A percentile compares a stretch with the other conserved stretches of the same genome.
phyloP scores from a whole-genome alignment of 2,113 vertebrate species.

The Phoxinus phoxinus region DNA sequence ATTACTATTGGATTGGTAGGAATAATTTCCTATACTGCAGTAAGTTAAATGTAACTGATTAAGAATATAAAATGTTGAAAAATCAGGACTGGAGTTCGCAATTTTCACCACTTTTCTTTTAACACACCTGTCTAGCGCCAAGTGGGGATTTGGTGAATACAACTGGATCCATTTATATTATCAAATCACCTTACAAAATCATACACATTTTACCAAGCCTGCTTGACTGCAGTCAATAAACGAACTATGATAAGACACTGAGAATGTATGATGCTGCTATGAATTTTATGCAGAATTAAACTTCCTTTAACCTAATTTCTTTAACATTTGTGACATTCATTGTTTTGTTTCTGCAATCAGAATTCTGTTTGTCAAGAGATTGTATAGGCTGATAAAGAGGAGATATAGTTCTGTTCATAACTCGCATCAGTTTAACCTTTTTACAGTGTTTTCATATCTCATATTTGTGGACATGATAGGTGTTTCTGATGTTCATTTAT shows the following conservation, averaged over 20 bases:
- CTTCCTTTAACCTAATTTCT: neutral
- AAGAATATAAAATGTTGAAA: neutral
- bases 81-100: neutral
- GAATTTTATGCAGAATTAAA: neutral
- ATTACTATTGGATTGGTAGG: neutral
- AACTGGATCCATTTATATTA: neutral
- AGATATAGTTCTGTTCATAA: neutral
- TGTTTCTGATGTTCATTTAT: constrained; percentile 29
- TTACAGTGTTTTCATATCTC: neutral
- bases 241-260: neutral
- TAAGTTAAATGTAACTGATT: neutral
- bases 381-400: neutral
- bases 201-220: neutral
- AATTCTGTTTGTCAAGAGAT: constrained; percentile 39
- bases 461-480: neutral
- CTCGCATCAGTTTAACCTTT: neutral
- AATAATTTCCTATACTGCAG: neutral
- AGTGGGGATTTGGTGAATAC: neutral
- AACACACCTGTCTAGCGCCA: neutral
- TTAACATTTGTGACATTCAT: constrained; percentile 1
- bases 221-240: neutral
- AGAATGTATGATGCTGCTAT: neutral
- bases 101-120: neutral
- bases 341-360: constrained; percentile 40
- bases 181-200: neutral